These are phyloP conservation scores for roundworm (Caenorhabditis elegans) DNA, from an alignment of 1,140 invertebrate species.

Conservation along the genomic window DNA sequence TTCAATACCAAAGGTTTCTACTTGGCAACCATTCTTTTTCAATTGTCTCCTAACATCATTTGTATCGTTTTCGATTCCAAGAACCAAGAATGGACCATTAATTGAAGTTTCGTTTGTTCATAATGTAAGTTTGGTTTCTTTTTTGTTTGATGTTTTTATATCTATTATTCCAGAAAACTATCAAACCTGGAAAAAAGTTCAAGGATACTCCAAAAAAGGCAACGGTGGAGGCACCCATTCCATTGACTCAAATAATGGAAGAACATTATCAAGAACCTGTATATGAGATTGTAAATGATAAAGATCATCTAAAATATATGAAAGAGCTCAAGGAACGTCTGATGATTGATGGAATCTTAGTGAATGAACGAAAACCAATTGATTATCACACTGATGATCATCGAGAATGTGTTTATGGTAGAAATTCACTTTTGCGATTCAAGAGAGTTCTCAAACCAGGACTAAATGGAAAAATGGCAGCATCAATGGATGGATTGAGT, in stretches of 20 bases:
- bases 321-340: neutral
- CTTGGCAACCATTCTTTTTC: constrained; percentile 31
- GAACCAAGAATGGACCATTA: constrained; percentile 17
- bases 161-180: too few species aligned
- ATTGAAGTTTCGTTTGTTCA: neutral
- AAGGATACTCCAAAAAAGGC: neutral
- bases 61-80: constrained; percentile 3
- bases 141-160: too few species aligned
- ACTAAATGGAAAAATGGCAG: neutral
- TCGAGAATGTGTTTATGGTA: neutral
- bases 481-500: neutral
- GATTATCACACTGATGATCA: neutral
- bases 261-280: neutral
- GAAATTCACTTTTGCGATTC: neutral
- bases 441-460: neutral
- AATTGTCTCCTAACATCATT: constrained; percentile 30
- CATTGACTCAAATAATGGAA: neutral
- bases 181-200: too few species aligned
- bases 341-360: neutral
- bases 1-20: neutral
- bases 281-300: neutral
- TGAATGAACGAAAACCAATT: neutral
- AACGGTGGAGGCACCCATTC: neutral
- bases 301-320: neutral
- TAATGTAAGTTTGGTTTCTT: neutral